Percentiles rank a stretch among this genome's conserved stretches.
Evolutionary conservation across 1,140 invertebrate genomes (phyloP).

Genomic region (Solenopsis invicta): DNA sequence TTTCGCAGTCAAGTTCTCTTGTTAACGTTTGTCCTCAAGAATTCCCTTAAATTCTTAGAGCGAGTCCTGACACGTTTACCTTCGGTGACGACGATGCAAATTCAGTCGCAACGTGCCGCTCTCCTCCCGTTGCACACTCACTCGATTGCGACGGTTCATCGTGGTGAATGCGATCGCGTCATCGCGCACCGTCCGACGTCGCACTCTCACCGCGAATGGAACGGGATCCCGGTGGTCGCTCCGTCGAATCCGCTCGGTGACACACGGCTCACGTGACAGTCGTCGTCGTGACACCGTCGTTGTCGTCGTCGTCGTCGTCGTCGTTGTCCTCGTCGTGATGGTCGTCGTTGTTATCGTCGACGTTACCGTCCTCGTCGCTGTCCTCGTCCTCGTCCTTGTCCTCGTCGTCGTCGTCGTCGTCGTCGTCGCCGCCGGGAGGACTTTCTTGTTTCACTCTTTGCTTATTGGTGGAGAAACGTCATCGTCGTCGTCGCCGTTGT

Average conservation of each 20-base stretch:
- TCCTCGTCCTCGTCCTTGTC: neutral
- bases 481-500: slow-evolving; percentile 1
- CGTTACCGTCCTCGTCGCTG: neutral
- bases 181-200: slow-evolving; percentile 31
- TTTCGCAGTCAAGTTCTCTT: neutral
- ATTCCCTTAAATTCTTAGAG: neutral
- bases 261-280: slow-evolving; percentile 29
- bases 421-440: slow-evolving; percentile 27
- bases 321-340: neutral
- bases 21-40: neutral
- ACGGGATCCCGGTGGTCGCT: neutral
- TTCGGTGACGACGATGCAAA: slow-evolving; percentile 16
- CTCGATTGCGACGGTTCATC: slow-evolving; percentile 22
- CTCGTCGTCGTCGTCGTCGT: slow-evolving; percentile 23
- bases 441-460: slow-evolving; percentile 10
- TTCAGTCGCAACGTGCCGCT: neutral
- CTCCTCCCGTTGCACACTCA: slow-evolving; percentile 37
- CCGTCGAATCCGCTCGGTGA: slow-evolving; percentile 10
- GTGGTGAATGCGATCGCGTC: slow-evolving; percentile 7
- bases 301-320: neutral
- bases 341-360: slow-evolving; percentile 5
- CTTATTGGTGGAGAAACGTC: slow-evolving; percentile 13
- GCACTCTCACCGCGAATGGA: slow-evolving; percentile 7
- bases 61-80: slow-evolving; percentile 28
- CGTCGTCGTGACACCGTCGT: slow-evolving; percentile 8